Percentiles rank a stretch among this genome's conserved stretches.
phyloP scores from a whole-genome alignment of 2,888 invertebrate genomes.

The Lacanobia wlatinum region DNA sequence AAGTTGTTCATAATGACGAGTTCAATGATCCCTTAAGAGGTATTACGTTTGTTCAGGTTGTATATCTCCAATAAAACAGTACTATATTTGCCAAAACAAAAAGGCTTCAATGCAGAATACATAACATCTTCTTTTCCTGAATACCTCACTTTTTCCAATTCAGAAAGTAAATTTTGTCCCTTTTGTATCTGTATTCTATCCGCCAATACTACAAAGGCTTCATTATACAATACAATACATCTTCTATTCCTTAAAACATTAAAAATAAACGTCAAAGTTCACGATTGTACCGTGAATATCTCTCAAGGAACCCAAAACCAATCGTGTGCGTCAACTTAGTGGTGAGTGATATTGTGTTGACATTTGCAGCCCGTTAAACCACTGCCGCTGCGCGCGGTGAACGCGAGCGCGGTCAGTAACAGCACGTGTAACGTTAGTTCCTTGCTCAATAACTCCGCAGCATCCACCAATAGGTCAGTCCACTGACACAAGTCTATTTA shows the following conservation, averaged over 20 bases:
- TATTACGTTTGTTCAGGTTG: too few relatives aligned
- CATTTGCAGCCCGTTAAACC: slow-evolving; percentile 95
- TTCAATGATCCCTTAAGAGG: too few relatives aligned
- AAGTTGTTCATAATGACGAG: too few relatives aligned
- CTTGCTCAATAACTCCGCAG: slow-evolving; percentile 91
- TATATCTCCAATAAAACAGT: not conserved
- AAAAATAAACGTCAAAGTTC: too few relatives aligned
- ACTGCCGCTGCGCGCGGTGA: slow-evolving; percentile 94
- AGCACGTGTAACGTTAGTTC: slow-evolving; percentile 89
- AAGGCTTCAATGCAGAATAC: not conserved
- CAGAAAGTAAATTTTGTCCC: not conserved
- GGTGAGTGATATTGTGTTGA: slow-evolving; percentile 80
- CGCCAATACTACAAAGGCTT: not conserved
- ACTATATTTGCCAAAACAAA: not conserved
- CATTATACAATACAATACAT: not conserved
- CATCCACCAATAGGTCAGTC: slow-evolving; percentile 89
- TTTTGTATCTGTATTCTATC: not conserved
- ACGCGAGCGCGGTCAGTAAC: slow-evolving; percentile 84
- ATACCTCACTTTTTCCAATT: not conserved
- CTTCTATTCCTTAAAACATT: not conserved
- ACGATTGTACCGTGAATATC: not conserved
- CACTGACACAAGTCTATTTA: slow-evolving; percentile 72
- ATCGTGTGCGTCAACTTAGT: slow-evolving; percentile 50
- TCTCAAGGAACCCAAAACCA: slow-evolving; percentile 74
- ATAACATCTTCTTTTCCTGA: not conserved